Conservation (phyloP, 2,888 invertebrate genomes). For the Apantesis nais region DNA sequence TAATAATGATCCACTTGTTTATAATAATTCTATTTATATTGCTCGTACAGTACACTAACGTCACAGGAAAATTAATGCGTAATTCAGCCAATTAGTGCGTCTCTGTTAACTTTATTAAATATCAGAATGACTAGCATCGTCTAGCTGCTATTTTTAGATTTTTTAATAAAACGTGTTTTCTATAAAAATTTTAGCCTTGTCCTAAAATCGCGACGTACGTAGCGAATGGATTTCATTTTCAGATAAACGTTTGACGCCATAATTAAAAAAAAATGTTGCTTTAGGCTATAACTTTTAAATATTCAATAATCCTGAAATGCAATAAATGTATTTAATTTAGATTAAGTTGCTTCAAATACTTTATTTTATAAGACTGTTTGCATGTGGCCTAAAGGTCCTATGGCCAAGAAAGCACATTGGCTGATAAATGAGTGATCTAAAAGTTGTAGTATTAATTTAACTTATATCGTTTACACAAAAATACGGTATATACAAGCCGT, state of each 20-base stretch:
- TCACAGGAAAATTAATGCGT: not conserved
- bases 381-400: not conserved
- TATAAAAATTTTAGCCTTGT: not conserved
- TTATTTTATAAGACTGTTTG: not conserved
- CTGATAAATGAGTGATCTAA: not conserved
- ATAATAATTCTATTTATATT: not conserved
- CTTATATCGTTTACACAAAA: not conserved
- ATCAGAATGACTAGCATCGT: not conserved
- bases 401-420: not conserved
- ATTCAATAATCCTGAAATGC: not conserved
- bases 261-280: not conserved
- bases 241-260: too few relatives aligned
- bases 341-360: not conserved
- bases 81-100: not conserved
- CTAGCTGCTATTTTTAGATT: not conserved
- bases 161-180: not conserved
- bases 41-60: not conserved
- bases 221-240: not conserved
- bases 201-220: not conserved
- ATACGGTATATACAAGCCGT: not conserved
- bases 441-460: too few relatives aligned
- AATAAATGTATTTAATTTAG: not conserved
- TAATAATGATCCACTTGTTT: not conserved
- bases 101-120: not conserved
- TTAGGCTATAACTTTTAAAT: not conserved